A percentile compares a stretch with the other conserved stretches of the same genome.
These are phyloP conservation scores for Biston stratarius DNA, from an alignment of 2,888 invertebrate genomes.

Conservation along the genomic window DNA sequence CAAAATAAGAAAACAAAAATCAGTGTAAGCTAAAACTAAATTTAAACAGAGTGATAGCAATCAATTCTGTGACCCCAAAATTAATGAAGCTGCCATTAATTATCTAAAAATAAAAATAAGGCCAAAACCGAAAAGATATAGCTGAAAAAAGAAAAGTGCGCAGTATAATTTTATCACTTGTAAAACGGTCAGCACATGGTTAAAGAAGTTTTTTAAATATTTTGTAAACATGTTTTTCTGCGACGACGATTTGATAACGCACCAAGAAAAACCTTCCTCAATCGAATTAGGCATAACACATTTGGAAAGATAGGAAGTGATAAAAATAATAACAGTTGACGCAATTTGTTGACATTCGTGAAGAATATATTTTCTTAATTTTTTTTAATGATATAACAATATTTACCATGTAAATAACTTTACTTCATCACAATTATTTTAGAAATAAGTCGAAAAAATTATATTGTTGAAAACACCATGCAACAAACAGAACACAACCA, in stretches of 20 bases:
- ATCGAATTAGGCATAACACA: slow-evolving; percentile 28
- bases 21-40: slow-evolving; percentile 2
- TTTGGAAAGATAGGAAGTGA: slow-evolving; percentile 18
- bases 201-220: slow-evolving; percentile 52
- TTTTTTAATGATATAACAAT: background rate
- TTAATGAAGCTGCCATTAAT: background rate
- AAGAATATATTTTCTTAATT: background rate
- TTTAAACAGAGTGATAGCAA: background rate
- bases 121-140: slow-evolving; percentile 33
- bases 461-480: too few relatives aligned
- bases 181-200: slow-evolving; percentile 61
- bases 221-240: slow-evolving; percentile 61
- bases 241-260: slow-evolving; percentile 46
- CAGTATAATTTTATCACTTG: slow-evolving; percentile 62
- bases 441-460: too few relatives aligned
- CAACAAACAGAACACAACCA: too few relatives aligned
- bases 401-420: too few relatives aligned
- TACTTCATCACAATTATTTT: too few relatives aligned
- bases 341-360: slow-evolving; percentile 5
- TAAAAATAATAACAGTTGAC: slow-evolving; percentile 20
- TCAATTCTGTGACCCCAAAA: background rate
- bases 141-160: slow-evolving; percentile 55
- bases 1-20: slow-evolving; percentile 9
- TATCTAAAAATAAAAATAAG: slow-evolving; percentile 5
- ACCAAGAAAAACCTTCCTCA: slow-evolving; percentile 36